Percentiles rank a stretch among this genome's conserved stretches.
phyloP scores from a whole-genome alignment of 2,113 vertebrate genomes.

The Natator depressus region DNA sequence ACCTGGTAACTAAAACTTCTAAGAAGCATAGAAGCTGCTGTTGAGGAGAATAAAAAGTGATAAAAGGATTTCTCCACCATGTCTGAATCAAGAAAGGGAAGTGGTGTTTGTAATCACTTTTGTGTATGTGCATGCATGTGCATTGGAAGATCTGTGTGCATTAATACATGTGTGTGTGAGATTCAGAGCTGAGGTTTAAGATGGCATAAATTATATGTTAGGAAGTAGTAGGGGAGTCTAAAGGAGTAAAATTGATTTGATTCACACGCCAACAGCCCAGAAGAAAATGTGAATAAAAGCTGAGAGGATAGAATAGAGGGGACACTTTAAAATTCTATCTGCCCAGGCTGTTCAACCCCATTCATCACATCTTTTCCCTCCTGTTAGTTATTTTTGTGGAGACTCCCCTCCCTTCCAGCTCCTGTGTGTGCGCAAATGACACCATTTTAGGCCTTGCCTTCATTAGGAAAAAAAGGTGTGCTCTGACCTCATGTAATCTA shows the following conservation, averaged over 20 bases:
- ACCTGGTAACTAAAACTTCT: slow-evolving; percentile 21
- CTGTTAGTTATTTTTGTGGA: neutral
- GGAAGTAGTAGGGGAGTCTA: neutral
- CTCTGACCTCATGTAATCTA: neutral
- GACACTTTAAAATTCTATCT: neutral
- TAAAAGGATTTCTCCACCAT: slow-evolving; percentile 4
- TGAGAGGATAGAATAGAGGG: neutral
- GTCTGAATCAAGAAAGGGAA: neutral
- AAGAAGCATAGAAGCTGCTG: neutral
- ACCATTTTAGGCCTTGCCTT: neutral
- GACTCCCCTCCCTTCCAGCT: neutral
- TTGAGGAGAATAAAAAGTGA: neutral
- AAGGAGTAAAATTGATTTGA: neutral
- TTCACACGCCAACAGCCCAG: neutral
- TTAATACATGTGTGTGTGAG: neutral
- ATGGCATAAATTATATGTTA: neutral
- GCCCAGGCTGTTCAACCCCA: neutral
- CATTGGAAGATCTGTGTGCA: neutral
- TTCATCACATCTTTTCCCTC: neutral
- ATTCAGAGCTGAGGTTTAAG: neutral
- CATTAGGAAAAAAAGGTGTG: neutral
- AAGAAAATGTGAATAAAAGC: neutral
- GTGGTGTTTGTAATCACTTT: neutral
- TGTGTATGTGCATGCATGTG: neutral
- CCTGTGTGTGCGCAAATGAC: neutral